A percentile compares a stretch with the other conserved stretches of the same genome.
These are phyloP conservation scores for Meghimatium bilineatum DNA, from an alignment of 2,888 invertebrate species.

Conservation along the genomic window DNA sequence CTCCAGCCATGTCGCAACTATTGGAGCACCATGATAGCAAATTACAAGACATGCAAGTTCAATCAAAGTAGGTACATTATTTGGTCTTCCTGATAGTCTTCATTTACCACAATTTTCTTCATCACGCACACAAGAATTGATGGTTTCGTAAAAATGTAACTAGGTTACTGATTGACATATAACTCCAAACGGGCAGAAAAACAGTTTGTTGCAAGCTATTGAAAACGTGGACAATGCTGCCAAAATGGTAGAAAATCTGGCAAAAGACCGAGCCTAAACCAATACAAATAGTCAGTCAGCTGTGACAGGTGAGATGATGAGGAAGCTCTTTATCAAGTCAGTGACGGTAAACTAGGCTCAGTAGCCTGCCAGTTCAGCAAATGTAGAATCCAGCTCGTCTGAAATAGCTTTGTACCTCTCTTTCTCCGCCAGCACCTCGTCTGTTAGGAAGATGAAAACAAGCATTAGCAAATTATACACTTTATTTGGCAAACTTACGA, in stretches of 20 bases:
- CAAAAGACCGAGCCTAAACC: constrained; percentile 45
- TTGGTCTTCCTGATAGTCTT: constrained; percentile 33
- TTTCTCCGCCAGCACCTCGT: constrained; percentile 84
- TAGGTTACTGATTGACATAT: not conserved
- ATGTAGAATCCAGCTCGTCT: constrained; percentile 97
- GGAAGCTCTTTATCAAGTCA: constrained; percentile 46
- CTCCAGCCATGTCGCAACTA: constrained; percentile 8
- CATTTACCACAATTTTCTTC: constrained; percentile 50
- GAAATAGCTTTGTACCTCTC: constrained; percentile 99
- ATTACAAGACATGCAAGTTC: constrained; percentile 55
- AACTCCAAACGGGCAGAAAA: constrained; percentile 42
- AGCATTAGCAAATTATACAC: too few relatives aligned
- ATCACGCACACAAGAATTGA: constrained; percentile 51
- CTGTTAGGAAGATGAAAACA: constrained; percentile 61
- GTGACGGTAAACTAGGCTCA: constrained; percentile 78
- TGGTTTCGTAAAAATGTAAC: constrained; percentile 15
- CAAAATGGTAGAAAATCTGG: constrained; percentile 37
- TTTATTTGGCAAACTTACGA: too few relatives aligned
- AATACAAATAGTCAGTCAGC: constrained; percentile 29
- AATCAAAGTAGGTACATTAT: constrained; percentile 28
- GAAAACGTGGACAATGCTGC: constrained; percentile 43
- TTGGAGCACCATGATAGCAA: constrained; percentile 46
- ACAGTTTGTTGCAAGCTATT: constrained; percentile 32
- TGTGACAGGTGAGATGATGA: constrained; percentile 48
- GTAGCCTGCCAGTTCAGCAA: constrained; percentile 97